Evolutionary conservation across 2,888 invertebrate genomes (phyloP).

Genomic region (Microplitis manilae): DNA sequence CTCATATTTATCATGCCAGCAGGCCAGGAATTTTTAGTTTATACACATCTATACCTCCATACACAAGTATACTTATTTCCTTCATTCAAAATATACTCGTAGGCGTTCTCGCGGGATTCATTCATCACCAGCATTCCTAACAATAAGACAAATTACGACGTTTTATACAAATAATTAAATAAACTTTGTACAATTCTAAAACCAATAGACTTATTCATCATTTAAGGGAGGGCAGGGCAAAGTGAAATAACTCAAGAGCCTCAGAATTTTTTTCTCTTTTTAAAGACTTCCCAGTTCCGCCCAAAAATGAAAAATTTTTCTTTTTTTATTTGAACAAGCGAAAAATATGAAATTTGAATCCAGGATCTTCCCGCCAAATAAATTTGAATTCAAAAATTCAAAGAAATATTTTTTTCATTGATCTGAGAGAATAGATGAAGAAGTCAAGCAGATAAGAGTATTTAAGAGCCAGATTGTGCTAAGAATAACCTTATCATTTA

Average conservation of each 20-base stretch:
- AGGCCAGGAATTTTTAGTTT: slow-evolving; percentile 1
- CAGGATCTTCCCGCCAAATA: too few species aligned
- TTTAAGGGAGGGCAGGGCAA: too few species aligned
- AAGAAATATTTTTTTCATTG: too few species aligned
- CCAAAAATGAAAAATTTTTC: too few species aligned
- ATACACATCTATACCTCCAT: background rate
- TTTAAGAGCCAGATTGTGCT: background rate
- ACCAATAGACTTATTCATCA: too few species aligned
- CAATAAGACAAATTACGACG: background rate
- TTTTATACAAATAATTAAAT: background rate
- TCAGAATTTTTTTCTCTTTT: too few species aligned
- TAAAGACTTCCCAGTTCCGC: too few species aligned
- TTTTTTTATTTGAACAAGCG: too few species aligned
- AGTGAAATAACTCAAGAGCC: too few species aligned
- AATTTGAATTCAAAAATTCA: too few species aligned
- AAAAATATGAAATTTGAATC: too few species aligned
- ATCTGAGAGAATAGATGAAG: background rate
- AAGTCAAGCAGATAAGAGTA: background rate
- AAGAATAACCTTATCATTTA: slow-evolving; percentile 58
- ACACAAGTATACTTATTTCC: background rate
- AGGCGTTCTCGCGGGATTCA: background rate
- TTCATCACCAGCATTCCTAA: background rate
- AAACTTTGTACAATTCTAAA: background rate
- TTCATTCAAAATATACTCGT: slow-evolving; percentile 4
- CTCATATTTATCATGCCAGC: background rate